Conservation (phyloP, 2,113 vertebrate species). For the Anarrhichthys ocellatus region DNA sequence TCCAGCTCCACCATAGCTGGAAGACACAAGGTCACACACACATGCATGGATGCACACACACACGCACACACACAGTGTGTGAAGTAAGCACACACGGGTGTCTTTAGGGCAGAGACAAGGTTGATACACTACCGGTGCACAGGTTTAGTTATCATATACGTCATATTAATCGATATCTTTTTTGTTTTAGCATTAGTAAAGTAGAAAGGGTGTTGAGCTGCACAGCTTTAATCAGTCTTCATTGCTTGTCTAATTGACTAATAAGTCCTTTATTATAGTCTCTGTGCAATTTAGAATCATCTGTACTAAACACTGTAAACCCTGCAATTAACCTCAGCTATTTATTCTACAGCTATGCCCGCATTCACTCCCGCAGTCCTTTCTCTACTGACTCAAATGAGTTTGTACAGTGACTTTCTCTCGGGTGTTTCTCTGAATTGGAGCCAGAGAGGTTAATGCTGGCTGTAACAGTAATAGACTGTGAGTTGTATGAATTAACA, state of each 20-base stretch:
- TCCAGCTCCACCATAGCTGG: slow-evolving; percentile 96
- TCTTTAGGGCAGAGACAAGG: background rate
- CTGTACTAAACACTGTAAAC: slow-evolving; percentile 50
- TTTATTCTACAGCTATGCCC: slow-evolving; percentile 58
- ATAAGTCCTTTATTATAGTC: slow-evolving; percentile 45
- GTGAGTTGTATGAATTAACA: slow-evolving; percentile 22
- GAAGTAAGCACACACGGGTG: background rate
- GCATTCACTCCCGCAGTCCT: slow-evolving; percentile 40
- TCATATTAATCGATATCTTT: background rate
- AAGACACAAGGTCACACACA: slow-evolving; percentile 36
- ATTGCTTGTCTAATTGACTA: slow-evolving; percentile 58
- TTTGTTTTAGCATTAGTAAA: background rate
- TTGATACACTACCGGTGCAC: background rate
- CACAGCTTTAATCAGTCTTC: slow-evolving; percentile 24
- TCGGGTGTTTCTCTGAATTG: slow-evolving; percentile 46
- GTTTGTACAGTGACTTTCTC: slow-evolving; percentile 56
- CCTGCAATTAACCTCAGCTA: slow-evolving; percentile 70
- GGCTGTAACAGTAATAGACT: slow-evolving; percentile 22
- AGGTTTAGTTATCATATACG: slow-evolving; percentile 1
- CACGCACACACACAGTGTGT: slow-evolving; percentile 14
- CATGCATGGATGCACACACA: background rate
- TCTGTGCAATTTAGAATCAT: slow-evolving; percentile 62
- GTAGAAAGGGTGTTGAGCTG: background rate
- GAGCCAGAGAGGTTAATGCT: slow-evolving; percentile 26
- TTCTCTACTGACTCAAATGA: slow-evolving; percentile 54